phyloP scores from a whole-genome alignment of 2,113 vertebrate genomes.

The Cynoglossus semilaevis region DNA sequence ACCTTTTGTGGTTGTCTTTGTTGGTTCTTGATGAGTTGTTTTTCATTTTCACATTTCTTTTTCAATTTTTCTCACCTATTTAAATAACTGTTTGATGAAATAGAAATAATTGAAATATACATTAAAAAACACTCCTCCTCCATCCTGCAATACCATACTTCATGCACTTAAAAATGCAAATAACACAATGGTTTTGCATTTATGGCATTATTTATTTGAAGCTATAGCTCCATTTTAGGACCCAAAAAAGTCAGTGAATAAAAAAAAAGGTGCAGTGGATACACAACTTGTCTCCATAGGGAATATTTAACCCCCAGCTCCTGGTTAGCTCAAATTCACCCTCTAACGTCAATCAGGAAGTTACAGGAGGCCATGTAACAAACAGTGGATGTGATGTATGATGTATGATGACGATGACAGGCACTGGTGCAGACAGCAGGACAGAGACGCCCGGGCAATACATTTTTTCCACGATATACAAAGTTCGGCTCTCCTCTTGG shows the following conservation, averaged over 20 bases:
- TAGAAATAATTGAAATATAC: no score
- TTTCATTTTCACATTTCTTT: no score
- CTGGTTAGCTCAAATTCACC: slow-evolving; percentile 25
- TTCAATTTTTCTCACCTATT: no score
- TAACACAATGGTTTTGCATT: slow-evolving; percentile 5
- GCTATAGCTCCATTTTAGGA: slow-evolving; percentile 23
- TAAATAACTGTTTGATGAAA: no score
- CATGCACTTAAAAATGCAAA: no score
- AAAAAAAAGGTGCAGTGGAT: slow-evolving; percentile 41
- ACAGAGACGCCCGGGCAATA: no score
- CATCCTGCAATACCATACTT: no score
- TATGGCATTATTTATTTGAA: slow-evolving; percentile 52
- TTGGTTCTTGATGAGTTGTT: no score
- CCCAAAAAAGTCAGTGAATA: slow-evolving; percentile 5
- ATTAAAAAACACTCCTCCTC: no score
- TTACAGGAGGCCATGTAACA: slow-evolving; percentile 24
- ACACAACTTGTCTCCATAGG: slow-evolving; percentile 33
- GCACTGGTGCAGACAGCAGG: slow-evolving; percentile 44
- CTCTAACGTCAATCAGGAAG: no score
- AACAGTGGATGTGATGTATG: slow-evolving; percentile 39
- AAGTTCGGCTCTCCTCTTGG: background rate
- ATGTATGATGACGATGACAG: slow-evolving; percentile 15
- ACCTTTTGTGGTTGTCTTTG: no score
- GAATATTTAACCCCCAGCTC: slow-evolving; percentile 16
- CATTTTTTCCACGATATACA: background rate